phyloP scores from a whole-genome alignment of 2,797 vertebrate genomes.

The Babyrousa celebensis region DNA sequence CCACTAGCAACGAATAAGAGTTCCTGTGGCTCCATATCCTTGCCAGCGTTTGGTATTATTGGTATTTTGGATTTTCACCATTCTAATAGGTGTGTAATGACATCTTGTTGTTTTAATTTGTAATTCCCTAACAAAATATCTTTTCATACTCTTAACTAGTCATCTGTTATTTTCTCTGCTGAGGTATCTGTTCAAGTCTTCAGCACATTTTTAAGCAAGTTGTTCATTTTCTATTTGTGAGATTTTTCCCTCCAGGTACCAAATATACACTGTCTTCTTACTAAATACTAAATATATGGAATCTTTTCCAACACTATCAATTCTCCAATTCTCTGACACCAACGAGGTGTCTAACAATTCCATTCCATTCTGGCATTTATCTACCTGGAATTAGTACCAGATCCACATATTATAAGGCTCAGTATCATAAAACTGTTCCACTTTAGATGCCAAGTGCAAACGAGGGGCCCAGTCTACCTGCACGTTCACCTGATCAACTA shows the following conservation, averaged over 20 bases:
- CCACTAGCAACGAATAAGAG: not conserved
- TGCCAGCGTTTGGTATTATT: not conserved
- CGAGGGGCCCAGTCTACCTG: not conserved
- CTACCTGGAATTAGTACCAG: not conserved
- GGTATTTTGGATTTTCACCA: not conserved
- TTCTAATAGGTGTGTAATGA: not conserved
- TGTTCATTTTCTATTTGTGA: not conserved
- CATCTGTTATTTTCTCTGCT: not conserved
- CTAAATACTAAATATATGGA: not conserved
- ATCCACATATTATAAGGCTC: not conserved
- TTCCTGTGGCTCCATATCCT: not conserved
- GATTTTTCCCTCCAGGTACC: not conserved
- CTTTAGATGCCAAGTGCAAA: not conserved
- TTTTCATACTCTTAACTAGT: not conserved
- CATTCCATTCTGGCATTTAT: not conserved
- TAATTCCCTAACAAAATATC: not conserved
- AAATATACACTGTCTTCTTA: not conserved
- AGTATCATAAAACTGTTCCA: not conserved
- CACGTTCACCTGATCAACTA: not conserved
- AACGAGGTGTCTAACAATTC: not conserved
- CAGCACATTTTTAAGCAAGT: not conserved
- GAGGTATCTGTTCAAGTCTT: not conserved
- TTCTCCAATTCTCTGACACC: not conserved
- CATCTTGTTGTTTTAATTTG: not conserved
- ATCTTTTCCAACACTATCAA: not conserved